These are phyloP conservation scores for Halictus quadricinctus DNA, from an alignment of 2,888 invertebrate genomes.

Conservation along the genomic window DNA sequence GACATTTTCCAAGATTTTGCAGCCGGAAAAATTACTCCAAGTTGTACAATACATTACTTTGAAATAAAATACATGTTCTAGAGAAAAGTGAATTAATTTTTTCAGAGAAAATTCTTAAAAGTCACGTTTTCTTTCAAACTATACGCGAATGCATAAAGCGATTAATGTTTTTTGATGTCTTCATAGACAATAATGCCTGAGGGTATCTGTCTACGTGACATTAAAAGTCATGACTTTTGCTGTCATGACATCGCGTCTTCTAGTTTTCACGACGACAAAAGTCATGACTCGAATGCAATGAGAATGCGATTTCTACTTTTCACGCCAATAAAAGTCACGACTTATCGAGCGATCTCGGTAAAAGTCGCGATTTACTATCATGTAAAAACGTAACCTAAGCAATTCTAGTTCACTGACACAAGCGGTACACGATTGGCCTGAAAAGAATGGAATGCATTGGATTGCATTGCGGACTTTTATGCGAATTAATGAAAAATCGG, in stretches of 20 bases:
- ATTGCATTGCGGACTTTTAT: neutral
- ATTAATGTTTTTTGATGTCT: neutral
- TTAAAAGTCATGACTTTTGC: neutral
- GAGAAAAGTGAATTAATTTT: neutral
- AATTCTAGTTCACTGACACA: neutral
- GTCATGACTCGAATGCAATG: conserved; percentile 3
- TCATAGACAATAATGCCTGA: neutral
- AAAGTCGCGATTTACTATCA: neutral
- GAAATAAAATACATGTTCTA: neutral
- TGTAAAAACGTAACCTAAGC: neutral
- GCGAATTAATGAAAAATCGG: neutral
- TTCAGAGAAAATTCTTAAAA: neutral
- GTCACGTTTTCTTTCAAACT: neutral
- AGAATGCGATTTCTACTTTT: conserved; percentile 9
- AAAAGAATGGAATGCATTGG: neutral
- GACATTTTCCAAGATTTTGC: neutral
- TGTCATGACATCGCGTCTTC: conserved; percentile 9
- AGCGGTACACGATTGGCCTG: neutral
- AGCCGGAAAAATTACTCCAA: neutral
- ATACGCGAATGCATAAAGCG: neutral
- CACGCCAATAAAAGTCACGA: neutral
- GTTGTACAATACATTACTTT: neutral
- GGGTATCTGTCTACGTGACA: neutral
- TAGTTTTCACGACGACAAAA: conserved; percentile 7
- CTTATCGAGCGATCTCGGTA: neutral